Evolutionary conservation across 1,140 invertebrate species (phyloP), one percentile per base, ranked within the genome.

Genomic region (Formica selysi): DNA sequence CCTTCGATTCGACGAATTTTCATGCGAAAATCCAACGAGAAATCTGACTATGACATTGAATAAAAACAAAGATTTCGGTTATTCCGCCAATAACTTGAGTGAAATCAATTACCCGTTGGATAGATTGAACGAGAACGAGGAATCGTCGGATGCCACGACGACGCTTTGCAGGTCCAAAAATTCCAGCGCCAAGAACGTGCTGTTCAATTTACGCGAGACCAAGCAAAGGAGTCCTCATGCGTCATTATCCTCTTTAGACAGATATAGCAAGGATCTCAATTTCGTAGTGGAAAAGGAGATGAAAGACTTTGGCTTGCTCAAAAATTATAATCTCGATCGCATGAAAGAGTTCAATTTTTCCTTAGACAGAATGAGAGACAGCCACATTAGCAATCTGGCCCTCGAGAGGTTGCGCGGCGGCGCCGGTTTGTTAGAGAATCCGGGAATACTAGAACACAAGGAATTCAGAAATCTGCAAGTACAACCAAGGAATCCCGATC

Each of bases 401-500:
- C 19, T 92, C 0, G 92, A 93, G 3, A 91, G 92, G 83, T 68
- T 93, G 4, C 87, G 90, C 1, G 88, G 87, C 0, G 85, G 87
- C 13, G 71, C 83, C 5, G 87, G 67, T 8, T 48, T 94, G 7
- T 38, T 93, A n/a, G 92, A 93, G 22, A 92, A 90, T 81, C 76
- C 91, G 0, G 67, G 65, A 3, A 89, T 92, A 3, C 26, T 91
- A 26, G 94, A 94, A n/a, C 70, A 92, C 7, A 80, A 85, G 3
- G 93, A 94, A 70, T 91, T 93, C 3, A 90, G 93, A 38, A 93
- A 91, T 67, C 78, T 93, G 26, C 93, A 93, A 19, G 88, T 91
- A 5, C 95, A 94, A 41, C 90, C 93, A 7, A 92, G 93, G n/a
- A 88, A 84, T 73, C 29, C 90, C 22, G 89, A 93, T 48, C 89